Evolutionary conservation across 37 sponge, comb jelly and placozoan species (phyloP).

Genomic region (Ianthella basta): DNA sequence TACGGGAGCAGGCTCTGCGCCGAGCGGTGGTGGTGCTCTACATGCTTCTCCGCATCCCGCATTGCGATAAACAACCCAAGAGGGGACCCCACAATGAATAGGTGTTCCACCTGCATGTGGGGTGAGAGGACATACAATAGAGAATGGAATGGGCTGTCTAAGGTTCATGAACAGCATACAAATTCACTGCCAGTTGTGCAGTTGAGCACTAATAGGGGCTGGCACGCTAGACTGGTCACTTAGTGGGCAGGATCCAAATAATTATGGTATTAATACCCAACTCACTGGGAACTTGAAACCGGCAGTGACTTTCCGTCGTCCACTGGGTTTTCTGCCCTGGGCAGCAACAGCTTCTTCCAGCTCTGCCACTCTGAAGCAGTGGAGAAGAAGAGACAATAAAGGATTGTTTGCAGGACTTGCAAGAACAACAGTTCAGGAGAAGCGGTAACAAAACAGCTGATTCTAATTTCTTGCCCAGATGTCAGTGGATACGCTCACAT

Average conservation of each 20-base stretch:
- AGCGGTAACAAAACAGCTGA: too few species aligned
- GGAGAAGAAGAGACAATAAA: neutral
- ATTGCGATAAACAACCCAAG: constrained; percentile 77
- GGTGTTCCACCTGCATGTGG: constrained; percentile 84
- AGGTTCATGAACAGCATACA: neutral
- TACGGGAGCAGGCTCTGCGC: constrained; percentile 65
- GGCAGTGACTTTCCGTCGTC: neutral
- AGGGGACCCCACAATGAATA: constrained; percentile 91
- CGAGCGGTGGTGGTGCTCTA: constrained; percentile 50
- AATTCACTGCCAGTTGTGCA: too few species aligned
- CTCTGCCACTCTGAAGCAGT: constrained; percentile 14
- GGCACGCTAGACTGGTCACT: neutral
- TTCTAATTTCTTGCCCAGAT: too few species aligned
- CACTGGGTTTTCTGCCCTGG: neutral
- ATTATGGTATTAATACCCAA: too few species aligned
- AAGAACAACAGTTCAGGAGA: too few species aligned
- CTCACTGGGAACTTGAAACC: constrained; percentile 26
- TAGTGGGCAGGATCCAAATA: too few species aligned
- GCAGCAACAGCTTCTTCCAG: neutral
- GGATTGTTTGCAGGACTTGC: neutral
- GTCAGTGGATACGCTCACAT: too few species aligned
- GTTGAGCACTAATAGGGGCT: too few species aligned
- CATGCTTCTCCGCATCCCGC: constrained; percentile 64
- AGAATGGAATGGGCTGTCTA: neutral
- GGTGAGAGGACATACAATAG: neutral